Evolutionary conservation across 2,113 vertebrate species (phyloP).

Genomic region (Phoxinus phoxinus): DNA sequence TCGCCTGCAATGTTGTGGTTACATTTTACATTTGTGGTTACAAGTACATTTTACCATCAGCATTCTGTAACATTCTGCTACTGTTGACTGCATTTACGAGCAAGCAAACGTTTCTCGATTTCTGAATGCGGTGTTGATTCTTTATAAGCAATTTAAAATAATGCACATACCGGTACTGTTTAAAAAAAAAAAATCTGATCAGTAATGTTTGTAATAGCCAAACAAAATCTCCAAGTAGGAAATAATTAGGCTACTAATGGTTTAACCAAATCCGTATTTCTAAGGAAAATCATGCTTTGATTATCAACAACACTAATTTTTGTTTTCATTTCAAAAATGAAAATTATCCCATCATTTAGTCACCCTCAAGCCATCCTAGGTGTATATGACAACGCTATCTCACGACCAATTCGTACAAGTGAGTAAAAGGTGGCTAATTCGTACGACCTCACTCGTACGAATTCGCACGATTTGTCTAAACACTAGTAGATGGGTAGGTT

Average conservation of each 20-base stretch:
- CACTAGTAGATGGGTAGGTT: too few relatives aligned
- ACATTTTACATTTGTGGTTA: constrained; percentile 17
- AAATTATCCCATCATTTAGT: too few relatives aligned
- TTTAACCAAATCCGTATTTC: background rate
- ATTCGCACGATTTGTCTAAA: too few relatives aligned
- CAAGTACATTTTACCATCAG: background rate
- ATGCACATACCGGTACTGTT: background rate
- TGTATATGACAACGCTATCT: too few relatives aligned
- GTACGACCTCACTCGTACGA: too few relatives aligned
- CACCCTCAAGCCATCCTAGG: too few relatives aligned
- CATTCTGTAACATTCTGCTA: background rate
- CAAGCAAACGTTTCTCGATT: background rate
- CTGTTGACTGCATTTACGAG: background rate
- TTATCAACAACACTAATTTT: background rate
- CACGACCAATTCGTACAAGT: too few relatives aligned
- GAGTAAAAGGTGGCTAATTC: too few relatives aligned
- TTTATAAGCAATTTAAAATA: background rate
- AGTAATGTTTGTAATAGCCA: background rate
- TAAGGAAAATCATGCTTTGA: background rate
- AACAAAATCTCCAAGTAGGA: background rate
- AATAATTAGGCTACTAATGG: background rate
- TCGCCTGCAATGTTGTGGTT: constrained; percentile 24
- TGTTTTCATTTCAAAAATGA: too few relatives aligned
- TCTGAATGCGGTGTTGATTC: background rate
- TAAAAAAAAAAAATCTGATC: background rate